Percentiles rank a stretch among this genome's conserved stretches.
phyloP scores from a whole-genome alignment of 2,797 vertebrate genomes.

The Tenualosa ilisha region DNA sequence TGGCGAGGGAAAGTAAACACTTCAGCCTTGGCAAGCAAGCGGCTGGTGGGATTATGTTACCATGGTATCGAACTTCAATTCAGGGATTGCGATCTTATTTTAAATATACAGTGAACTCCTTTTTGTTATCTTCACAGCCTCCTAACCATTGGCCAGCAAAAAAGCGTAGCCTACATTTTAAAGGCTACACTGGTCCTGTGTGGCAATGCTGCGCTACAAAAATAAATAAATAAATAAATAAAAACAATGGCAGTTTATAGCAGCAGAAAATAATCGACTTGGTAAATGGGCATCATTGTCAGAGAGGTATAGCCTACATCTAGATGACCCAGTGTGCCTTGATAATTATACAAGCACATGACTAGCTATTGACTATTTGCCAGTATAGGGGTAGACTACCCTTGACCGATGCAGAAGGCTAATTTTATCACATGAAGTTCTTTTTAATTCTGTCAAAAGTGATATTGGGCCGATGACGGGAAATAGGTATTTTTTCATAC shows the following conservation, averaged over 20 bases:
- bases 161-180: background rate
- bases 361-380: background rate
- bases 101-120: slow-evolving; percentile 62
- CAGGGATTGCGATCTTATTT: slow-evolving; percentile 67
- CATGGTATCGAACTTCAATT: slow-evolving; percentile 73
- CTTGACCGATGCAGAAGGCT: background rate
- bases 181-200: background rate
- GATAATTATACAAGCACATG: background rate
- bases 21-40: slow-evolving; percentile 67
- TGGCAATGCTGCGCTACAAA: background rate
- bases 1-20: slow-evolving; percentile 74
- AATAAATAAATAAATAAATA: background rate
- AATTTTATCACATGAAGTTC: background rate
- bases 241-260: background rate
- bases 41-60: slow-evolving; percentile 71
- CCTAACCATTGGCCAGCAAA: background rate
- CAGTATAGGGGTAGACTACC: background rate
- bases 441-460: background rate
- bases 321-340: background rate
- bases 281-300: background rate
- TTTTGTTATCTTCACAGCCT: slow-evolving; percentile 23
- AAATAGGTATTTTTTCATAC: background rate
- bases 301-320: background rate
- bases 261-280: background rate
- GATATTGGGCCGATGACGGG: background rate